Evolutionary conservation across 2,113 vertebrate species (phyloP).

Genomic region (Microcebus tavaratra): DNA sequence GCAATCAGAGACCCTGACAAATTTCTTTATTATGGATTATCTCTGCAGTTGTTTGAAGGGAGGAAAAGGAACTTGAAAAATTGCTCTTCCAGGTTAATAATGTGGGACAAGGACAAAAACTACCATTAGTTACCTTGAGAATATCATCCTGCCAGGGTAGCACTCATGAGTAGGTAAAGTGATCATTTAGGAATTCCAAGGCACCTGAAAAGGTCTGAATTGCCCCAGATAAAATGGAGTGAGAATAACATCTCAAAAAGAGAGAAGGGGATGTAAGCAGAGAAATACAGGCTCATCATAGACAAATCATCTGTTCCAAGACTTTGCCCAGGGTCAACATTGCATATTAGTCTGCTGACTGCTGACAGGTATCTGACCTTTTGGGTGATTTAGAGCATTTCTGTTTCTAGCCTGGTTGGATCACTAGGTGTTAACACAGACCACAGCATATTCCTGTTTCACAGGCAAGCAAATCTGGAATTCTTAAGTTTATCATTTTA

Average conservation of each 20-base stretch:
- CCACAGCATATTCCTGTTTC: constrained; percentile 71
- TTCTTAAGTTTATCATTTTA: constrained; percentile 74
- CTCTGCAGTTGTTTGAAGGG: background rate
- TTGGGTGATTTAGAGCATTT: constrained; percentile 39
- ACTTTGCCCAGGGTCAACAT: background rate
- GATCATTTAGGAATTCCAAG: background rate
- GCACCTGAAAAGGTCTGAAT: background rate
- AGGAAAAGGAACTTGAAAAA: background rate
- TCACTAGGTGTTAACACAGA: constrained; percentile 68
- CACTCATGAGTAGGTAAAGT: background rate
- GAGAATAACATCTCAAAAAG: constrained; percentile 35
- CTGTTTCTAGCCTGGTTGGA: background rate
- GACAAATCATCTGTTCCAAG: background rate
- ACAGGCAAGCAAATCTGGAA: constrained; percentile 74
- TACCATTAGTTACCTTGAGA: background rate
- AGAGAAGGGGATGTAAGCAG: background rate
- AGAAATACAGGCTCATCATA: background rate
- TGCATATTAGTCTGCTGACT: constrained; percentile 6
- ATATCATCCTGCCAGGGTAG: background rate
- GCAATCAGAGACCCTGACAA: background rate
- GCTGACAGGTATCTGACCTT: constrained; percentile 10
- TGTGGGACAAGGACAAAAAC: background rate
- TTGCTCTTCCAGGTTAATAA: background rate
- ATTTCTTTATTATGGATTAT: constrained; percentile 6
- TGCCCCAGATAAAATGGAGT: background rate